Evolutionary conservation across 2,888 invertebrate species (phyloP).

Genomic region (Pilophorus perplexus): DNA sequence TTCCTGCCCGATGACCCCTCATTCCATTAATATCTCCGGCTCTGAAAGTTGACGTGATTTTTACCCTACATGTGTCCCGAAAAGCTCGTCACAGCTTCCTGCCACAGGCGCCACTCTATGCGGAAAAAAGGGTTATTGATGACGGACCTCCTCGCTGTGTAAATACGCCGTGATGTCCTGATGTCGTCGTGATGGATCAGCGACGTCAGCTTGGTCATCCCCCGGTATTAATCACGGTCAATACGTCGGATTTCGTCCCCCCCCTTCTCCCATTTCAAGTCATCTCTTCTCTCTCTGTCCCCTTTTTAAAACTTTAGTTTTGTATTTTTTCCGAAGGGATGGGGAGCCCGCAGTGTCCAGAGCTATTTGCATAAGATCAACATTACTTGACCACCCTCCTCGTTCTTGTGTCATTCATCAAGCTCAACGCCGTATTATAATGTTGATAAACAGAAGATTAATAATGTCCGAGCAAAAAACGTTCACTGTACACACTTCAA

Average conservation of each 20-base stretch:
- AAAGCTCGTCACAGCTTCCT: too few species aligned
- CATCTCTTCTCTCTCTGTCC: background rate
- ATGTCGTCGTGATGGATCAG: conserved; percentile 19
- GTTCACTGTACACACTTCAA: background rate
- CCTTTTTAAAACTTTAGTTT: background rate
- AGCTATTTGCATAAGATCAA: conserved; percentile 17
- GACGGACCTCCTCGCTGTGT: conserved; percentile 18
- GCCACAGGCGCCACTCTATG: background rate
- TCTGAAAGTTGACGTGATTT: conserved; percentile 18
- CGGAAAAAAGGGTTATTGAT: conserved; percentile 27
- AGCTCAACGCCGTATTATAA: conserved; percentile 2
- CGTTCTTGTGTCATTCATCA: conserved; percentile 17
- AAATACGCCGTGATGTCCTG: conserved; percentile 19
- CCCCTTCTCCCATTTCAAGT: background rate
- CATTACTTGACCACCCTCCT: conserved; percentile 7
- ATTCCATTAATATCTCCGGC: conserved; percentile 15
- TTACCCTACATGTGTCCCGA: conserved; percentile 21
- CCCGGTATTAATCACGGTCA: conserved; percentile 23
- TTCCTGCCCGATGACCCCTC: conserved; percentile 6
- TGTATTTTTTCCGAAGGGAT: background rate
- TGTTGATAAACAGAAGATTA: conserved; percentile 11
- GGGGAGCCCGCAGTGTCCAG: background rate
- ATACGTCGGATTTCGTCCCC: conserved; percentile 11
- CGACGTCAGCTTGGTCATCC: conserved; percentile 27
- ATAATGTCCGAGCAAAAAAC: background rate